Conservation (phyloP, 2,113 vertebrate species). For the Aplodontia rufa region DNA sequence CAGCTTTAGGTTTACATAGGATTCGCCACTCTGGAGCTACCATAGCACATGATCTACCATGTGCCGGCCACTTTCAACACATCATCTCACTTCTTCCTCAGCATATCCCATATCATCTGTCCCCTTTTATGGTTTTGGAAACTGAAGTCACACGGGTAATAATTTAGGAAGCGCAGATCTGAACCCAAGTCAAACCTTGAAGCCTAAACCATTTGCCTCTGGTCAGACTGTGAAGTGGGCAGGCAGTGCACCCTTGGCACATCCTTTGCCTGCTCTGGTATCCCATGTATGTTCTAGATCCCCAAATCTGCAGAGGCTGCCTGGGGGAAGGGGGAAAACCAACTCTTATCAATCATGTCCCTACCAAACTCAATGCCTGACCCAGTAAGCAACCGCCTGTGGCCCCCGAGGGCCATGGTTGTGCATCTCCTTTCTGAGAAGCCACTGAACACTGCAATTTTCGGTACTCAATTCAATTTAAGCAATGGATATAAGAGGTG, state of each 20-base stretch:
- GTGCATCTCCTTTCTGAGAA: neutral
- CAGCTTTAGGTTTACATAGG: neutral
- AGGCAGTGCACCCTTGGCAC: neutral
- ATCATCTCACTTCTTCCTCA: neutral
- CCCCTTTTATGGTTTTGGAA: neutral
- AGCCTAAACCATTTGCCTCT: neutral
- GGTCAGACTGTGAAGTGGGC: neutral
- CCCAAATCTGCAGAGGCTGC: neutral
- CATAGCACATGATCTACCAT: neutral
- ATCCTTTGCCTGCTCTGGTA: neutral
- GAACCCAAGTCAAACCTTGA: neutral
- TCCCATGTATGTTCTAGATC: neutral
- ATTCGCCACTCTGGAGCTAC: neutral
- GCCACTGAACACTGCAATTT: fast-evolving
- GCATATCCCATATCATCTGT: neutral
- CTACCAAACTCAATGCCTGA: neutral
- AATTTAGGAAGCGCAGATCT: neutral
- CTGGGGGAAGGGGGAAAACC: neutral
- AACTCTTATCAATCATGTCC: neutral
- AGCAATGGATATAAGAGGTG: neutral
- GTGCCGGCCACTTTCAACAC: neutral
- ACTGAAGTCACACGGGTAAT: neutral
- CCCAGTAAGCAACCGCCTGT: neutral
- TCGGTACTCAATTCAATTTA: neutral
- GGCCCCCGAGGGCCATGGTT: neutral